Evolutionary conservation across 2,113 vertebrate species (phyloP).

Genomic region (Festucalex cinctus): DNA sequence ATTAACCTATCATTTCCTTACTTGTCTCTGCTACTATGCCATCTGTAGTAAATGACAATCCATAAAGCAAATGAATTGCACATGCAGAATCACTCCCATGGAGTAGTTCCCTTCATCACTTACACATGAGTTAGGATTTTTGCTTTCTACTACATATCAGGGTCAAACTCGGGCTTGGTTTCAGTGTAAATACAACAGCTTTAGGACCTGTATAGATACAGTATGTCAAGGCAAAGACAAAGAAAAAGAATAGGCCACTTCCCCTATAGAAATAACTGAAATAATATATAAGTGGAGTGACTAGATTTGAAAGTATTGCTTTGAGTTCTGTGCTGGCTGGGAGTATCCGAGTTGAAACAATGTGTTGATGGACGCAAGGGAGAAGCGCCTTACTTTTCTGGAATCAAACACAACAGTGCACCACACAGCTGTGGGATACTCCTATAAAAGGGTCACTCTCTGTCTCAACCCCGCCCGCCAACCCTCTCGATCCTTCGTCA

Average conservation of each 20-base stretch:
- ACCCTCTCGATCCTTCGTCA: conserved; percentile 23
- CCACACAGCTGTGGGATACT: conserved; percentile 55
- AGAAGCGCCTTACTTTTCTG: conserved; percentile 42
- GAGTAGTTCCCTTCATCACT: conserved; percentile 43
- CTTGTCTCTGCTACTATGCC: not conserved
- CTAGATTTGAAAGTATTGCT: conserved; percentile 16
- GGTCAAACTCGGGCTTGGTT: conserved; percentile 31
- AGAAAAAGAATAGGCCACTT: not conserved
- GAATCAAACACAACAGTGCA: conserved; percentile 47
- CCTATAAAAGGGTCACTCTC: conserved; percentile 21
- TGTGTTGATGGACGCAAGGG: conserved; percentile 35
- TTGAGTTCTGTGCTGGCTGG: conserved; percentile 14
- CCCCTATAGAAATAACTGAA: not conserved
- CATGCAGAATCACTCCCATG: conserved; percentile 41
- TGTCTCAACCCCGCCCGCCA: not conserved
- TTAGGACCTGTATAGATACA: conserved; percentile 5
- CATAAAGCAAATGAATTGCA: conserved; percentile 28
- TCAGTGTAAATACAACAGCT: conserved; percentile 27
- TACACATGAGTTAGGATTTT: conserved; percentile 34
- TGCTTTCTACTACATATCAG: conserved; percentile 35
- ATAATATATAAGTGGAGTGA: conserved; percentile 2
- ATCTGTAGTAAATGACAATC: conserved; percentile 31
- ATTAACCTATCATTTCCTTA: not conserved
- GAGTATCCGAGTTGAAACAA: conserved; percentile 32
- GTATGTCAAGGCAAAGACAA: conserved; percentile 9